Percentiles rank a stretch among this genome's conserved stretches.
Evolutionary conservation across 2,797 vertebrate species (phyloP).

Genomic region (Mycteria americana): DNA sequence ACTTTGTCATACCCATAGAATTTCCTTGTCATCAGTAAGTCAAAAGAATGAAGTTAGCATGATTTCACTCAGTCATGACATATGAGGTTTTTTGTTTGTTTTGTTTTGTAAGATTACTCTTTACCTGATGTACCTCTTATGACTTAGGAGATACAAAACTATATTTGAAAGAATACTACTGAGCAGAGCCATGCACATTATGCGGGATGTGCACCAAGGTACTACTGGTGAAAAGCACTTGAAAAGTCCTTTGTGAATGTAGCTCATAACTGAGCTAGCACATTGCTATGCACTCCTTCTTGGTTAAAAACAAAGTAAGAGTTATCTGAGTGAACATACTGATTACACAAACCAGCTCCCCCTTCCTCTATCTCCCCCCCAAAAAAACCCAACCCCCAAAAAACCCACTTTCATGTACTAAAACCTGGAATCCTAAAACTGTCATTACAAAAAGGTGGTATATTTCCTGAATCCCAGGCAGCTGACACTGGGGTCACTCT

Average conservation of each 20-base stretch:
- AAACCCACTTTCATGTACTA: not conserved
- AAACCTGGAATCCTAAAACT: not conserved
- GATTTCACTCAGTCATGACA: not conserved
- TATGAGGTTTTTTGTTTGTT: fast-evolving
- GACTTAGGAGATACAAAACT: not conserved
- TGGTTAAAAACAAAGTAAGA: not conserved
- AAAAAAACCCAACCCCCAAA: not conserved
- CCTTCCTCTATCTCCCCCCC: not conserved
- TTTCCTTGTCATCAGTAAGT: not conserved
- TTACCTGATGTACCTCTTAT: not conserved
- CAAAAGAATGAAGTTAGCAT: not conserved
- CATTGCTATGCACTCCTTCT: not conserved
- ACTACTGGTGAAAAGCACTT: not conserved
- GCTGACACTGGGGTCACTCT: slow-evolving; percentile 35
- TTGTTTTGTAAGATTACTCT: not conserved
- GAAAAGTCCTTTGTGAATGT: not conserved
- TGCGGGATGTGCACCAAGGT: not conserved
- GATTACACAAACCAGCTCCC: not conserved
- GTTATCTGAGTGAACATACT: not conserved
- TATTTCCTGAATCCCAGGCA: slow-evolving; percentile 17
- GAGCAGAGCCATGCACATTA: not conserved
- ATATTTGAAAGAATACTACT: not conserved
- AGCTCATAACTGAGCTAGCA: not conserved
- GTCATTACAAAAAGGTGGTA: not conserved
- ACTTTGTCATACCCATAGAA: not conserved